Percentiles rank a stretch among this genome's conserved stretches.
Conservation (phyloP, 2,888 invertebrate genomes). For the Linhomoeus sp. region DNA sequence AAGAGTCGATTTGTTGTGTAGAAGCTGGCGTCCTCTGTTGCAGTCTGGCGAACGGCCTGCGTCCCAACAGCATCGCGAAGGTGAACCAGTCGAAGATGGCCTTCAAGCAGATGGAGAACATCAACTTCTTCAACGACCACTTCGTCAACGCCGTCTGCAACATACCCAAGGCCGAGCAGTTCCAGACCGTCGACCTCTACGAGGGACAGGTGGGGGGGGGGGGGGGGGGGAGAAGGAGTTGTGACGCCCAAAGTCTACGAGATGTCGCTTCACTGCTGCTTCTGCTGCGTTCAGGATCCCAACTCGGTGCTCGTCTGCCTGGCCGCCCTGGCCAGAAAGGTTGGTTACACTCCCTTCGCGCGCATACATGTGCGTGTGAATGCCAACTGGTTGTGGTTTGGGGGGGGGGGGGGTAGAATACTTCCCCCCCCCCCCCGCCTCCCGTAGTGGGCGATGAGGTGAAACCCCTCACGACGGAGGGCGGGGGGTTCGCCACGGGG, state of each 20-base stretch:
- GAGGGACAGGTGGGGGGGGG: conserved; percentile 57
- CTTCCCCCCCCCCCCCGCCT: too few species aligned
- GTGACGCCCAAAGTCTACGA: too few species aligned
- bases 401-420: too few species aligned
- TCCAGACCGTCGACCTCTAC: conserved; percentile 93
- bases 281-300: conserved; percentile 51
- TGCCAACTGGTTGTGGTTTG: too few species aligned
- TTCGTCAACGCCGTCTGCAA: conserved; percentile 61
- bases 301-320: conserved; percentile 86
- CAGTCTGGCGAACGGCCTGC: conserved; percentile 62
- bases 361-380: too few species aligned
- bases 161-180: conserved; percentile 64
- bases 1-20: too few species aligned
- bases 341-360: too few species aligned
- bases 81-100: conserved; percentile 87
- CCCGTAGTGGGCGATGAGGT: too few species aligned
- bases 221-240: too few species aligned
- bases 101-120: conserved; percentile 97
- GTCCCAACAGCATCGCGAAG: conserved; percentile 67
- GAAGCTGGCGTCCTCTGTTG: not conserved
- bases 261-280: too few species aligned
- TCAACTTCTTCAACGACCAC: conserved; percentile 56
- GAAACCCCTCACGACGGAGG: too few species aligned
- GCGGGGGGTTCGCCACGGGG: too few species aligned
- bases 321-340: conserved; percentile 83